Evolutionary conservation across 2,888 invertebrate genomes (phyloP), one percentile per base, ranked within the genome.

Genomic region (Spisula subtruncata): DNA sequence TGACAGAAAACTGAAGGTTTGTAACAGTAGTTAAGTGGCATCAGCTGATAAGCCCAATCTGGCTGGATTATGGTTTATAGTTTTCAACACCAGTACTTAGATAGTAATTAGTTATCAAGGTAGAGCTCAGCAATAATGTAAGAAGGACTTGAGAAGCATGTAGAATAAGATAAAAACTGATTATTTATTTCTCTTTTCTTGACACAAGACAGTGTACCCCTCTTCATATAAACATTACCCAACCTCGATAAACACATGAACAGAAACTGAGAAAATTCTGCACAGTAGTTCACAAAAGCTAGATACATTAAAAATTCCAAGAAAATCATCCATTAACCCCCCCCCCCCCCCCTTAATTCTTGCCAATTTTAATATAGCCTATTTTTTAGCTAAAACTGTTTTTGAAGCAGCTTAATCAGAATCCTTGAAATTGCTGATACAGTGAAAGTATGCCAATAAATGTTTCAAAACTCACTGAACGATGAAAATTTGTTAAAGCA

Each of bases 41-140:
- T 12, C 5, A 51, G 60, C 75, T 84, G 84, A 84, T 84, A 84
- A 84, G 84, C 84, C 41, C 18, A 20, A 20, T 35, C 79, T 54
- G n/a, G 71, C 66, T 75, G 35, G 2, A 75, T 18, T 35, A 87
- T 87, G 87, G 82, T 35, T 51, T 82, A 29, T 48, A 71, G 66
- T n/a, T 87, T 82, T 87, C 87, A 87, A 8, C 87, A 71, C 51
- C 18, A 82, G 87, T 82, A 87, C 87, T 87, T 87, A 87, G 66
- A 82, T n/a, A 66, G 87, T 87, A 87, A 87, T 87, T 87, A 87
- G 87, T 81, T 87, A 82, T 87, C 87, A 35, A 35, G 75, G 35
- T 75, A 75, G 35, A 75, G 60, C 25, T 66, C 25, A 66, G 25
- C 60, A 66, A 66, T 25, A 66, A 66, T 66, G 60, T 66, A 25